Percentiles rank a stretch among this genome's conserved stretches.
Conservation (phyloP, 1,140 invertebrate species). For the Drosophila sucinea region DNA sequence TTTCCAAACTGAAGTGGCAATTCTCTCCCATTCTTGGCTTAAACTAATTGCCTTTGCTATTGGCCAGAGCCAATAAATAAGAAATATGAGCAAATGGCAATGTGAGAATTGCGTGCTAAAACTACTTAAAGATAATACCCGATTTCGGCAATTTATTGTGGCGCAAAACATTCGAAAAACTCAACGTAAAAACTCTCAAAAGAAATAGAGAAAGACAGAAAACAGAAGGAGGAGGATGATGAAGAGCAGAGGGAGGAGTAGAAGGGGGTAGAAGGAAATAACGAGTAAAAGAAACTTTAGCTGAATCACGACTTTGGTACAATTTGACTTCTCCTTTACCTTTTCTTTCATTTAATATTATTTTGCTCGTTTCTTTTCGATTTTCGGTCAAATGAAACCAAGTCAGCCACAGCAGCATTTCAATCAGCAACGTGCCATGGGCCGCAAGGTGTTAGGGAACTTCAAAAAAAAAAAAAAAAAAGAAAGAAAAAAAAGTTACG, state of each 20-base stretch:
- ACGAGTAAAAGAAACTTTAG: slow-evolving; percentile 55
- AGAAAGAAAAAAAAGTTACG: slow-evolving; percentile 28
- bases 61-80: slow-evolving; percentile 28
- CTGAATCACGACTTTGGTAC: slow-evolving; percentile 74
- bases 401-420: slow-evolving; percentile 51
- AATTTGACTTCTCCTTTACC: slow-evolving; percentile 59
- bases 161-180: slow-evolving; percentile 5
- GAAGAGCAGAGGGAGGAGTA: not conserved
- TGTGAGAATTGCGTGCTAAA: slow-evolving; percentile 65
- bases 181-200: not conserved
- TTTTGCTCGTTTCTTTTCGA: not conserved
- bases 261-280: slow-evolving; percentile 18
- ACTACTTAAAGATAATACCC: slow-evolving; percentile 57
- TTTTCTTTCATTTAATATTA: slow-evolving; percentile 10
- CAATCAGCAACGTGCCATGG: slow-evolving; percentile 72
- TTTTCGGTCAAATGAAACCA: slow-evolving; percentile 29
- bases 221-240: slow-evolving; percentile 5
- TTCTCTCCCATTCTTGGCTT: slow-evolving; percentile 22
- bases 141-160: slow-evolving; percentile 52
- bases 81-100: slow-evolving; percentile 51
- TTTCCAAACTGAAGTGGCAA: not conserved
- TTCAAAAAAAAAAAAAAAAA: slow-evolving; percentile 51
- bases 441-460: slow-evolving; percentile 41
- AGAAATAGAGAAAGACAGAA: slow-evolving; percentile 4
- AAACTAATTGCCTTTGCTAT: slow-evolving; percentile 61